phyloP scores from a whole-genome alignment of 2,797 vertebrate species.

The Gymnoscopelus braueri region DNA sequence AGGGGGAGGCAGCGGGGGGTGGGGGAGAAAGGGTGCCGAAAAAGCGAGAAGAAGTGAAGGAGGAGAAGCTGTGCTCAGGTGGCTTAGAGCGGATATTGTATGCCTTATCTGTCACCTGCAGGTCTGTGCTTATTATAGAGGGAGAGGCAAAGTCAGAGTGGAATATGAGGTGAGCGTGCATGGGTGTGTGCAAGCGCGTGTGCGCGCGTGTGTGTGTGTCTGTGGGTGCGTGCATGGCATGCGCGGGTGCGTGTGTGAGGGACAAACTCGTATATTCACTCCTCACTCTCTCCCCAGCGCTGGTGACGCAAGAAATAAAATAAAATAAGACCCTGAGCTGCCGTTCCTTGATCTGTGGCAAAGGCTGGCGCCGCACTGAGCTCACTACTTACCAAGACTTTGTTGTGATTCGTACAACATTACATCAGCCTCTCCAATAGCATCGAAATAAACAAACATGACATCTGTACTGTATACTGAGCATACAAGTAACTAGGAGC shows the following conservation, averaged over 20 bases:
- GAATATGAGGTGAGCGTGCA: slow-evolving; percentile 44
- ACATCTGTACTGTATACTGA: slow-evolving; percentile 2
- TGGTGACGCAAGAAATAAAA: slow-evolving; percentile 18
- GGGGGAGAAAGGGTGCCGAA: slow-evolving; percentile 42
- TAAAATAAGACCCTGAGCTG: slow-evolving; percentile 2
- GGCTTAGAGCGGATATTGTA: slow-evolving; percentile 72
- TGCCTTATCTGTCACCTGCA: slow-evolving; percentile 82
- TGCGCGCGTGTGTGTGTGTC: slow-evolving; percentile 63
- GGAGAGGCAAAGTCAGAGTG: slow-evolving; percentile 61
- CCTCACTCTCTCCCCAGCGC: slow-evolving; percentile 21
- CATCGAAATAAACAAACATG: slow-evolving; percentile 20
- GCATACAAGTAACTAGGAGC: slow-evolving; percentile 17
- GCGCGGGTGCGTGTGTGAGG: slow-evolving; percentile 9
- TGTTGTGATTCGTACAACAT: neutral
- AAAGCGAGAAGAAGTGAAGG: slow-evolving; percentile 9
- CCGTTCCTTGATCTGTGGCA: slow-evolving; percentile 24
- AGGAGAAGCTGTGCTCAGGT: slow-evolving; percentile 60
- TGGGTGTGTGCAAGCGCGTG: slow-evolving; percentile 52
- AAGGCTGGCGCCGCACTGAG: slow-evolving; percentile 40
- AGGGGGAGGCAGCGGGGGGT: slow-evolving; percentile 6
- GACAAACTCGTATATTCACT: slow-evolving; percentile 16
- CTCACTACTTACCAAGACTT: slow-evolving; percentile 7
- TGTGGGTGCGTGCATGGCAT: slow-evolving; percentile 7
- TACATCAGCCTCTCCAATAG: slow-evolving; percentile 17
- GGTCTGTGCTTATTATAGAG: slow-evolving; percentile 78